phyloP scores from a whole-genome alignment of 2,888 invertebrate genomes.

The Ellobium chinense region DNA sequence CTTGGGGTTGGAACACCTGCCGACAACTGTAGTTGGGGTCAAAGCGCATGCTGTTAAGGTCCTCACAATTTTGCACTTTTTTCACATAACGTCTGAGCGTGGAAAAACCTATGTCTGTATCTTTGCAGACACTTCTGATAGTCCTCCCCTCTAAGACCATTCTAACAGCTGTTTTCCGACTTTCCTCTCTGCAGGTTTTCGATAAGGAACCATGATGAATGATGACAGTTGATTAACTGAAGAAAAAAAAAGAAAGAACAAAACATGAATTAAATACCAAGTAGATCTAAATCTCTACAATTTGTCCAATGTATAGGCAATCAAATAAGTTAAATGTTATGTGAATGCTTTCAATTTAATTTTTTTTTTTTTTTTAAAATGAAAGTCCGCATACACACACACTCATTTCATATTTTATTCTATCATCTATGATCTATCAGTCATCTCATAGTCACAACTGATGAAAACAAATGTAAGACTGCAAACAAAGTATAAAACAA shows the following conservation, averaged over 20 bases:
- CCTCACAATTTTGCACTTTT: neutral
- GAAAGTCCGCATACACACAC: neutral
- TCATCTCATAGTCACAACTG: neutral
- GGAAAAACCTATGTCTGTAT: neutral
- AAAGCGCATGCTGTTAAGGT: neutral
- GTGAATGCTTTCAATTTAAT: neutral
- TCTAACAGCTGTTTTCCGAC: neutral
- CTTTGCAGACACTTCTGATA: neutral
- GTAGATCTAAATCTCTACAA: neutral
- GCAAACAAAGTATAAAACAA: neutral
- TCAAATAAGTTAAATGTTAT: neutral
- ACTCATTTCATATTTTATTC: neutral
- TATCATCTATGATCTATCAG: too few relatives aligned
- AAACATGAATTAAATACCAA: neutral
- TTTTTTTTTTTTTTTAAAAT: neutral
- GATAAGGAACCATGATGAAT: neutral
- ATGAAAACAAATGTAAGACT: neutral
- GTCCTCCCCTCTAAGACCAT: neutral
- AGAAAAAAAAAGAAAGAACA: conserved; percentile 2
- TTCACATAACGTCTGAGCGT: neutral
- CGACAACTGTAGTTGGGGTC: neutral
- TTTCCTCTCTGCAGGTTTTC: neutral
- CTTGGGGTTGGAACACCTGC: neutral
- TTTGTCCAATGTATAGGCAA: neutral
- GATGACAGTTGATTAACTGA: neutral